Percentiles rank a stretch among this genome's conserved stretches.
Evolutionary conservation across 1,140 invertebrate genomes (phyloP).

Genomic region (Halictus rubicundus): DNA sequence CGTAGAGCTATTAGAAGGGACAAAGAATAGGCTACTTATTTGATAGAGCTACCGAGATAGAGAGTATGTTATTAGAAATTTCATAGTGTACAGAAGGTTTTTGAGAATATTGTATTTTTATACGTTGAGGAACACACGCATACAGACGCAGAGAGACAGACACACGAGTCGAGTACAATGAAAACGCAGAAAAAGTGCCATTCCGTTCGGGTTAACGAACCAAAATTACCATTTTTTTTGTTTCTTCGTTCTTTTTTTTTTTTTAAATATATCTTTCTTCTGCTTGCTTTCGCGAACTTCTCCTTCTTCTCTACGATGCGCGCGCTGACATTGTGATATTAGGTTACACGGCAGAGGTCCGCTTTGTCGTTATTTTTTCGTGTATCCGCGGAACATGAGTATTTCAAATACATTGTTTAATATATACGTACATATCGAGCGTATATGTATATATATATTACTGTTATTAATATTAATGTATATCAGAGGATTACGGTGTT

Average conservation of each 20-base stretch:
- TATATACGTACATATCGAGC: conserved; percentile 48
- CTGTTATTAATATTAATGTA: conserved; percentile 47
- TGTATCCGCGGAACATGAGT: conserved; percentile 43
- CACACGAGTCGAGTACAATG: conserved; percentile 41
- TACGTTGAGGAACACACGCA: conserved; percentile 55
- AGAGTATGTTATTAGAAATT: conserved; percentile 66
- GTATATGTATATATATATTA: conserved; percentile 42
- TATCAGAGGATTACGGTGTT: conserved; percentile 57
- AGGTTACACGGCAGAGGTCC: conserved; percentile 71
- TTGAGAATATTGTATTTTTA: conserved; percentile 72
- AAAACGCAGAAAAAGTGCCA: conserved; percentile 70
- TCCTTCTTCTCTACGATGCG: conserved; percentile 65
- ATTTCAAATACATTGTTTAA: conserved; percentile 47
- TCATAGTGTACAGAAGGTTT: conserved; percentile 66
- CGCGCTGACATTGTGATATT: conserved; percentile 77
- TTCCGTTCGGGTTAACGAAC: conserved; percentile 73
- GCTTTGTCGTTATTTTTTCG: conserved; percentile 51
- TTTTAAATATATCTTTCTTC: conserved; percentile 47
- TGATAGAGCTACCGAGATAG: conserved; percentile 60
- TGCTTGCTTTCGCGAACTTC: conserved; percentile 59
- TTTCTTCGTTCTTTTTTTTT: conserved; percentile 45
- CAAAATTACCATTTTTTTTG: conserved; percentile 58
- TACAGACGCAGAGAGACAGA: conserved; percentile 6
- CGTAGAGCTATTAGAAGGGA: conserved; percentile 45
- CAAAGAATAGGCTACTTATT: conserved; percentile 57